Evolutionary conservation across 2,113 vertebrate genomes (phyloP).

Genomic region (Cnemophilus loriae): DNA sequence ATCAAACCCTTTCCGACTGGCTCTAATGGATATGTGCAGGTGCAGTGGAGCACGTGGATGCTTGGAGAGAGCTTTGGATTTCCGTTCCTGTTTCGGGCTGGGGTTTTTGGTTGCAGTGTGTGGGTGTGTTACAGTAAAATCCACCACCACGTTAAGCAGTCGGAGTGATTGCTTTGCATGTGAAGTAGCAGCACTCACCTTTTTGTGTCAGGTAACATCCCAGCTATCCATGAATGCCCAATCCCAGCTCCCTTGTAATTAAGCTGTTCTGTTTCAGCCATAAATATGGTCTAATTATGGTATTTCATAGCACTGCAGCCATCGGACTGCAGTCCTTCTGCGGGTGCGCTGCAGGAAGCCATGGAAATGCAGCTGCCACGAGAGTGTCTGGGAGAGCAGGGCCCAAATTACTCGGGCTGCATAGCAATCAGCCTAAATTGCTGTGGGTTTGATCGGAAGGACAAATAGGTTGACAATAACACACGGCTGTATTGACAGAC

Average conservation of each 20-base stretch:
- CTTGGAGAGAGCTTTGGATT: background rate
- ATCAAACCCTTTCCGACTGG: background rate
- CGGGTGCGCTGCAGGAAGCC: constrained; percentile 57
- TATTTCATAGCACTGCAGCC: background rate
- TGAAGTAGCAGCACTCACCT: background rate
- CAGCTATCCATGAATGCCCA: background rate
- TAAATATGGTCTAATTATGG: background rate
- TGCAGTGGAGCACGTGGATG: background rate
- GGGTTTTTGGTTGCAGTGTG: background rate
- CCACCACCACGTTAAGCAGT: fast-evolving
- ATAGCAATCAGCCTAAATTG: constrained; percentile 34
- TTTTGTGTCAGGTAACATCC: background rate
- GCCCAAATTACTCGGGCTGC: background rate
- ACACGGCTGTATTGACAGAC: background rate
- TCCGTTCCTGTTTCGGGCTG: background rate
- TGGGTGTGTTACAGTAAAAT: background rate
- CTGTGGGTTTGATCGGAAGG: background rate
- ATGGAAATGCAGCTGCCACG: constrained; percentile 45
- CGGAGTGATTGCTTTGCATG: background rate
- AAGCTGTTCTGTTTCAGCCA: background rate
- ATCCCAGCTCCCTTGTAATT: background rate
- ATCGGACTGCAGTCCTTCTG: background rate
- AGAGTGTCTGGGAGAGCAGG: background rate
- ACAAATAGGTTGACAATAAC: constrained; percentile 12
- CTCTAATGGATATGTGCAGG: background rate